Conservation (phyloP, 2,797 vertebrate species). For the Acanthornis magna region DNA sequence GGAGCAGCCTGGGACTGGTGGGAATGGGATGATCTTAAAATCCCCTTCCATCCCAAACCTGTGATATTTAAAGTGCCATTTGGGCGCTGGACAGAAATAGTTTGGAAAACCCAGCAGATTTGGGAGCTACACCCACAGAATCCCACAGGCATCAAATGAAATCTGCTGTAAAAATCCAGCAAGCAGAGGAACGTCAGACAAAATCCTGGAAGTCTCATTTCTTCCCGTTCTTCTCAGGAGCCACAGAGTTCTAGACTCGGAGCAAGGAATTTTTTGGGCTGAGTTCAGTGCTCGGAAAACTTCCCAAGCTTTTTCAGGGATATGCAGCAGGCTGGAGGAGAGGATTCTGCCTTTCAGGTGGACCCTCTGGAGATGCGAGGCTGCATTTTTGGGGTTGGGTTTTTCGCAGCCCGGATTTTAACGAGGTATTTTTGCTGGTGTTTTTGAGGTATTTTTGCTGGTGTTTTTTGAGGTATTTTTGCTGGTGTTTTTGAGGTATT, state of each 20-base stretch:
- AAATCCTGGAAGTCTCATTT: not conserved
- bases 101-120: not conserved
- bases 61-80: not conserved
- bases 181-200: not conserved
- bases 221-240: not conserved
- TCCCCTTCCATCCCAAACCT: not conserved
- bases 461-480: no score
- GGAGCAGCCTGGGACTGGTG: not conserved
- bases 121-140: not conserved
- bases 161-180: not conserved
- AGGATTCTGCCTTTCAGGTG: not conserved
- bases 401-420: not conserved
- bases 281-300: not conserved
- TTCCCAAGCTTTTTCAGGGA: not conserved
- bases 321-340: not conserved
- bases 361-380: not conserved
- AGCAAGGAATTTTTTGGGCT: not conserved
- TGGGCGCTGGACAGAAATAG: rapidly evolving
- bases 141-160: rapidly evolving
- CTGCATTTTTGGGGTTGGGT: not conserved
- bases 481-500: no score
- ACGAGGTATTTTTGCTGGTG: slow-evolving; percentile 42
- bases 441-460: no score
- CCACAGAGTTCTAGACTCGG: not conserved
- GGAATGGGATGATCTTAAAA: not conserved